Evolutionary conservation across 2,113 vertebrate genomes (phyloP).

Genomic region (Tringa solitaria): DNA sequence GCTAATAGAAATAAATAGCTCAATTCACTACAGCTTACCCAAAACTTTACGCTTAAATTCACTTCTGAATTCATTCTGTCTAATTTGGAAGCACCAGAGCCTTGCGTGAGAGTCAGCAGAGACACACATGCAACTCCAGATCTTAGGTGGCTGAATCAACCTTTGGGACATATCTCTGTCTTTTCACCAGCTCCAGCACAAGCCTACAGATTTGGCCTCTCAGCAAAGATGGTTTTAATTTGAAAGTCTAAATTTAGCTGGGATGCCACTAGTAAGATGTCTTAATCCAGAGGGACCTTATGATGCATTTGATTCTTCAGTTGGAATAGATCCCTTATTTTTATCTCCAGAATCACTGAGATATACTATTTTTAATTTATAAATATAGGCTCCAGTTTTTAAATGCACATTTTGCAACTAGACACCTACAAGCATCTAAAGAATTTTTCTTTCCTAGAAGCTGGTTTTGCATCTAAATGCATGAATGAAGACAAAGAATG

Average conservation of each 20-base stretch:
- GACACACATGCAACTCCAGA: not conserved
- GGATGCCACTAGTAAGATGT: constrained; percentile 23
- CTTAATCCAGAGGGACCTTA: not conserved
- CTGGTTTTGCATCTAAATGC: not conserved
- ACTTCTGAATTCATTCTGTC: not conserved
- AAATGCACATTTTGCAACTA: not conserved
- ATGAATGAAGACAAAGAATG: not conserved
- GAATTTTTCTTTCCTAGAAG: not conserved
- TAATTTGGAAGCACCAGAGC: not conserved
- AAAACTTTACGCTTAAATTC: not conserved
- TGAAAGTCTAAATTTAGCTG: constrained; percentile 24
- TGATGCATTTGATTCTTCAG: not conserved
- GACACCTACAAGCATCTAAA: not conserved
- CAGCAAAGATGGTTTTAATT: constrained; percentile 16
- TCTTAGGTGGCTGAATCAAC: not conserved
- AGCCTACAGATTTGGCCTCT: not conserved
- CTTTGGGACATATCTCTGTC: not conserved
- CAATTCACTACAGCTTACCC: not conserved
- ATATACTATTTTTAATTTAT: not conserved
- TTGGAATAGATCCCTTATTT: not conserved
- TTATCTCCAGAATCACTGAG: not conserved
- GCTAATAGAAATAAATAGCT: not conserved
- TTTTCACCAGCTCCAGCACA: not conserved
- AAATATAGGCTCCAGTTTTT: not conserved
- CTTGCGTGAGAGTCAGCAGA: not conserved